These are phyloP conservation scores for Eufriesea mexicana DNA, from an alignment of 1,140 invertebrate species.

Conservation along the genomic window DNA sequence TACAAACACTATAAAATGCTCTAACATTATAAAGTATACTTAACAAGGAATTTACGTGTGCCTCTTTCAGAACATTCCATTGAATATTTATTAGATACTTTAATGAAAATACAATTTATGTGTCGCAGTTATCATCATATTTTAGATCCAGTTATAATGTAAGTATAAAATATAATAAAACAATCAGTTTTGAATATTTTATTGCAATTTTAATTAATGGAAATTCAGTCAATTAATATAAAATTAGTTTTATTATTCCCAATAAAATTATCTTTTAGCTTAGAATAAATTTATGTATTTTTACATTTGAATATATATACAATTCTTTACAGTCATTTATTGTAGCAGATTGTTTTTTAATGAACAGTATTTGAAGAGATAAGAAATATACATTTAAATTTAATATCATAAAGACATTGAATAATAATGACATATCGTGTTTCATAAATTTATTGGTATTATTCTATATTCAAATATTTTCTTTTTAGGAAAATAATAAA, in stretches of 20 bases:
- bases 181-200: neutral
- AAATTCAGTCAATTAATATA: neutral
- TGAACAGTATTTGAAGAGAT: neutral
- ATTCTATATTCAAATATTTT: conserved; percentile 20
- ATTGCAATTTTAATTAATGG: neutral
- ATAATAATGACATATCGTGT: neutral
- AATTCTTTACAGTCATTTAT: too few relatives aligned
- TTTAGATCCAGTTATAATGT: conserved; percentile 78
- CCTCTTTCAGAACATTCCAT: conserved; percentile 78
- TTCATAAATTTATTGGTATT: conserved; percentile 14
- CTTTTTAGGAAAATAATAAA: conserved; percentile 75
- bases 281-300: neutral
- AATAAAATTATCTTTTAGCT: neutral
- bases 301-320: neutral
- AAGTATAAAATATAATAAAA: conserved; percentile 64
- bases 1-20: neutral
- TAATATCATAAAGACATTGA: neutral
- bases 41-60: conserved; percentile 9
- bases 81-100: conserved; percentile 76
- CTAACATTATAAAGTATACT: neutral
- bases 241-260: neutral
- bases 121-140: conserved; percentile 74
- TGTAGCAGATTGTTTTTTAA: neutral
- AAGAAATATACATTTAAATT: neutral
- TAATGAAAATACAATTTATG: conserved; percentile 78